Conservation (phyloP, 2,888 invertebrate genomes). For the Seira ritae region DNA sequence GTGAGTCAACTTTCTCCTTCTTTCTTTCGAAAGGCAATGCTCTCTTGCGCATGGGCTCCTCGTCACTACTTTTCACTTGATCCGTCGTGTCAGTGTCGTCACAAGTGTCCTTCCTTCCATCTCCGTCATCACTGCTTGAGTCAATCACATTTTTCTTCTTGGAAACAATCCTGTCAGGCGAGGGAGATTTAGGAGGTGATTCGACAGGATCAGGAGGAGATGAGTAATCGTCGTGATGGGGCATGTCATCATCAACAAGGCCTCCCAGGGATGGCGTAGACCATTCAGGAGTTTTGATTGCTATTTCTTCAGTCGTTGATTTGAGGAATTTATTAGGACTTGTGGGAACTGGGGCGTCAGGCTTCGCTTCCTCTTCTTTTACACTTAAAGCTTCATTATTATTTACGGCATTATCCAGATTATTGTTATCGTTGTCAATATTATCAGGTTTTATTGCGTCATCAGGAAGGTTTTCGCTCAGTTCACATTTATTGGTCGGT, state of each 20-base stretch:
- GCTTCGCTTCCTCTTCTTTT: neutral
- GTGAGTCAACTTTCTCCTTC: constrained; percentile 48
- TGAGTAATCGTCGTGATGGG: neutral
- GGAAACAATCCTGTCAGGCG: constrained; percentile 19
- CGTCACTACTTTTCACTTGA: constrained; percentile 41
- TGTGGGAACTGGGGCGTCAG: neutral
- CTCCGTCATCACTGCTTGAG: constrained; percentile 53
- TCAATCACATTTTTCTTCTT: constrained; percentile 47
- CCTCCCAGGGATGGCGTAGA: neutral
- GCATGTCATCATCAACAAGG: neutral
- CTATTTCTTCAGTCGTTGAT: neutral
- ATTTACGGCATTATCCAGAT: neutral
- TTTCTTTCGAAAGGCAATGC: constrained; percentile 52
- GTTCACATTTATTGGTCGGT: no score
- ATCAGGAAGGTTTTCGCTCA: neutral
- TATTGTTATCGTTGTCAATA: neutral
- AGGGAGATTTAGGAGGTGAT: constrained; percentile 4
- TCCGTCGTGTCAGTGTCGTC: constrained; percentile 21
- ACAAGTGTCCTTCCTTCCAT: constrained; percentile 16
- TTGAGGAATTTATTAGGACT: neutral
- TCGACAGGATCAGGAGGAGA: neutral
- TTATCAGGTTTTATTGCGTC: neutral
- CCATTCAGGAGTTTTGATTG: neutral
- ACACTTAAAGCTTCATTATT: neutral
- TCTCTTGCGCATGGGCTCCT: constrained; percentile 5